Evolutionary conservation across 1,140 invertebrate genomes (phyloP), one percentile per base, ranked within the genome.

Genomic region (Amphibalanus amphitrite): DNA sequence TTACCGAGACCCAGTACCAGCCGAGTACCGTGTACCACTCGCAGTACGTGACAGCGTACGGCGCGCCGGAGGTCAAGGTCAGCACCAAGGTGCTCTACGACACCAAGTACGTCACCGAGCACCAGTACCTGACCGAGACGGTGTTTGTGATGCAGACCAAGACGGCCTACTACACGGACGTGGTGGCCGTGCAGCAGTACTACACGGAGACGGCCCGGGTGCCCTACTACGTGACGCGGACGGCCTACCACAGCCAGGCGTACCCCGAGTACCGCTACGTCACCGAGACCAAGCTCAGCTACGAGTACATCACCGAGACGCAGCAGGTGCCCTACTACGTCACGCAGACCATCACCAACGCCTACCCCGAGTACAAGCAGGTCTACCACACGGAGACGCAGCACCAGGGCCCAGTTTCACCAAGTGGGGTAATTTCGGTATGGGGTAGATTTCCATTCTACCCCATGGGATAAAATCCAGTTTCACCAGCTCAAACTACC

Each of bases 261-360:
- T 59, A 59, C 47, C 47, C 47, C 13, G 47, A 59, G 47, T 59
- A 59, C 47, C 10, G 47, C 47, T 59, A 59, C 47, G 47, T 59
- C 47, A 59, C 47, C 20, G 13, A 59, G 47, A 59, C 47, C 47
- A 6, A 59, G 47, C 70, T 75, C 28, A 74, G 74, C 28, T 74
- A 75, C 65, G 72, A 75, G 26, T 75, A 75, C 67, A 72, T 74
- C 25, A 73, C 75, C 0, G 75, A 72, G 15, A 73, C 75, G 13
- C 72, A 74, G 64, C 73, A 74, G n/a, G 75, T 73, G 47, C 75
- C 75, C 15, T 73, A 75, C 69, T 75, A 75, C 71, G 75, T 75
- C 28, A 74, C 75, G 33, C 69, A 75, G 40, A 38, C 33, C 4
- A 15, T 38, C 33, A 38, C 33, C 33, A 6, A 4, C 4, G 33